Base-by-base conservation (phyloP, 2,888 invertebrate genomes). In the Standfussiana lucernea region DNA sequence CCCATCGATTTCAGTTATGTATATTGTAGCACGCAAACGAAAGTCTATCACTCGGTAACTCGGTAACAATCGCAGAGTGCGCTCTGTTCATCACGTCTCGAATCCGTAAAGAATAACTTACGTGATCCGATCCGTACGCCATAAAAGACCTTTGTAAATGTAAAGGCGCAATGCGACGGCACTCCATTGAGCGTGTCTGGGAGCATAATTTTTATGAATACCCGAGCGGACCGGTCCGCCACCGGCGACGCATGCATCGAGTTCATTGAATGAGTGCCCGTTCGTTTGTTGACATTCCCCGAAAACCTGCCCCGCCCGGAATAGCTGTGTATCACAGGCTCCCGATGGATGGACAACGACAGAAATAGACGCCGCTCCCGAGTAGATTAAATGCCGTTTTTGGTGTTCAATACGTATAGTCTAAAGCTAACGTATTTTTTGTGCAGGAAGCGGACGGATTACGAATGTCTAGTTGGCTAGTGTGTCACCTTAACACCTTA, bases 211-310 rank as follows among this genome's bases (percentile, higher is more conserved):
- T 95, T 95, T 96, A 96, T 96, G 96, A 96, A 96, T 96, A 96
- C 93, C 90, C 91, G 90, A 88, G 90, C 90, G 89, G 95, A 95
- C 95, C 96, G 95, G 94, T 95, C 94, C 93, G 94, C 94, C 94
- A 93, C 93, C 94, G 93, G 92, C 94, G 94, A 90, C 92, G 94
- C 89, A 90, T 90, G 92, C 93, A 92, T 90, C 92, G 96, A 93
- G 96, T 96, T 96, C 96, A 96, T 94, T 96, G 96, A 95, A 95
- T 96, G 95, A 94, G 92, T 93, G 95, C 91, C 93, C 93, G 95
- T 94, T 93, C 94, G 96, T 96, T 95, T 96, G 96, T 96, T 96
- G 96, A 96, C 96, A 96, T 96, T 96, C 96, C 95, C 96, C 96
- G 95, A 96, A 96, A 96, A 96, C 96, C 96, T 95, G 96, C 95